Percentiles rank a stretch among this genome's conserved stretches.
Conservation (phyloP, 2,888 invertebrate species). For the Drosophila ezoana region DNA sequence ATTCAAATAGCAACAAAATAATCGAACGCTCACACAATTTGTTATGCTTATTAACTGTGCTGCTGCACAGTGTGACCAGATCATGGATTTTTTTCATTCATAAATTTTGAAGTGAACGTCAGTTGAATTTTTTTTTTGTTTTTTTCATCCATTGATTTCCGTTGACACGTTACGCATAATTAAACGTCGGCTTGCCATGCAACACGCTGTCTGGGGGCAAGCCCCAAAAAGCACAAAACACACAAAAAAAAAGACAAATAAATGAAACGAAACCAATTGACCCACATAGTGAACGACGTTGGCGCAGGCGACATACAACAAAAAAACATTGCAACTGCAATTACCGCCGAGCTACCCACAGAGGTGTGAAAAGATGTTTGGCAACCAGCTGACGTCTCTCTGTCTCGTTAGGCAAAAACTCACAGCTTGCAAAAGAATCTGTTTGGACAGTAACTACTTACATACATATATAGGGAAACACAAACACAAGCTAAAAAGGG, state of each 20-base stretch:
- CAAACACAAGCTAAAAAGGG: not conserved
- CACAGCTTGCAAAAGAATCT: slow-evolving; percentile 9
- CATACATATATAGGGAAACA: not conserved
- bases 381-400: slow-evolving; percentile 31
- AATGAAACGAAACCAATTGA: slow-evolving; percentile 51
- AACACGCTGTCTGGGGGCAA: slow-evolving; percentile 65
- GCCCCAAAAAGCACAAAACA: slow-evolving; percentile 46
- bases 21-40: slow-evolving; percentile 24
- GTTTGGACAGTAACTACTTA: slow-evolving; percentile 18
- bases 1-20: slow-evolving; percentile 8
- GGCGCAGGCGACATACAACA: slow-evolving; percentile 24
- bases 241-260: slow-evolving; percentile 9
- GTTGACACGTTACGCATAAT: slow-evolving; percentile 75
- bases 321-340: slow-evolving; percentile 39
- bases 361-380: slow-evolving; percentile 67
- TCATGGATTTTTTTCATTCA: slow-evolving; percentile 14
- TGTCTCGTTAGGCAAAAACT: not conserved
- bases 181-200: slow-evolving; percentile 59
- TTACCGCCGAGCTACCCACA: slow-evolving; percentile 35
- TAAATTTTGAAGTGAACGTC: slow-evolving; percentile 35
- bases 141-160: slow-evolving; percentile 45
- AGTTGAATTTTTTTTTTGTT: not conserved
- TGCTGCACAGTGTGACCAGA: slow-evolving; percentile 17
- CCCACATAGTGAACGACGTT: slow-evolving; percentile 53
- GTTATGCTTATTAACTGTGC: slow-evolving; percentile 19